phyloP scores from a whole-genome alignment of 2,888 invertebrate genomes.

The Anoplius nigerrimus region DNA sequence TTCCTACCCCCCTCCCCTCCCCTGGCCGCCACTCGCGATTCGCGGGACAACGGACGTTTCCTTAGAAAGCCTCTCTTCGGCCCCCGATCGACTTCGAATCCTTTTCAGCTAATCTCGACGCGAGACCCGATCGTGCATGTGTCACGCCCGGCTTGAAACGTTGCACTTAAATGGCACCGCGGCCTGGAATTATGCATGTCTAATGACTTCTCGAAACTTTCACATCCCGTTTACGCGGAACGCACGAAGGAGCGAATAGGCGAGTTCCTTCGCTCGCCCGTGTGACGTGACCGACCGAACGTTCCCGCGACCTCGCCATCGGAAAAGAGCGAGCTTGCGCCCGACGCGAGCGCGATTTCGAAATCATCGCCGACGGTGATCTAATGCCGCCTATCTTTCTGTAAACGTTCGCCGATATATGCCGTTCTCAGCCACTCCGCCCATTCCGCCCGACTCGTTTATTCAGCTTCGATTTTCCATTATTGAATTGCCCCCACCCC shows the following conservation, averaged over 20 bases:
- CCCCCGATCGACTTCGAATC: too few species aligned
- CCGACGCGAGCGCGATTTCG: slow-evolving; percentile 31
- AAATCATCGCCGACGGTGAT: slow-evolving; percentile 18
- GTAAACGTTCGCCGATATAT: background rate
- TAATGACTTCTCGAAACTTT: slow-evolving; percentile 59
- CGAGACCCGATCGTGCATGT: slow-evolving; percentile 12
- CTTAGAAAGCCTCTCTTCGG: too few species aligned
- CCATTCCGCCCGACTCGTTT: background rate
- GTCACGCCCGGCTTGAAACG: slow-evolving; percentile 48
- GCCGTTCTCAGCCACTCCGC: too few species aligned
- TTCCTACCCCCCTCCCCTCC: background rate
- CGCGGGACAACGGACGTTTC: too few species aligned
- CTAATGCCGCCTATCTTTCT: background rate
- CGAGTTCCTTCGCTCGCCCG: slow-evolving; percentile 29
- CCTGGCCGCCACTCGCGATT: background rate
- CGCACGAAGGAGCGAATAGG: slow-evolving; percentile 8
- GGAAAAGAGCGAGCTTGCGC: slow-evolving; percentile 30
- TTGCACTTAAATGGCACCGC: slow-evolving; percentile 46
- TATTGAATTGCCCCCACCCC: too few species aligned
- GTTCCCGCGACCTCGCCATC: slow-evolving; percentile 55
- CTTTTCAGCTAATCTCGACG: background rate
- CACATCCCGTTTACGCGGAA: slow-evolving; percentile 58
- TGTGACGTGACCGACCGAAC: slow-evolving; percentile 52
- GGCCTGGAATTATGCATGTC: slow-evolving; percentile 59
- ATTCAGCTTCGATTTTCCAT: too few species aligned